These are phyloP conservation scores for Austrofundulus limnaeus DNA, from an alignment of 2,113 vertebrate species.

Conservation along the genomic window DNA sequence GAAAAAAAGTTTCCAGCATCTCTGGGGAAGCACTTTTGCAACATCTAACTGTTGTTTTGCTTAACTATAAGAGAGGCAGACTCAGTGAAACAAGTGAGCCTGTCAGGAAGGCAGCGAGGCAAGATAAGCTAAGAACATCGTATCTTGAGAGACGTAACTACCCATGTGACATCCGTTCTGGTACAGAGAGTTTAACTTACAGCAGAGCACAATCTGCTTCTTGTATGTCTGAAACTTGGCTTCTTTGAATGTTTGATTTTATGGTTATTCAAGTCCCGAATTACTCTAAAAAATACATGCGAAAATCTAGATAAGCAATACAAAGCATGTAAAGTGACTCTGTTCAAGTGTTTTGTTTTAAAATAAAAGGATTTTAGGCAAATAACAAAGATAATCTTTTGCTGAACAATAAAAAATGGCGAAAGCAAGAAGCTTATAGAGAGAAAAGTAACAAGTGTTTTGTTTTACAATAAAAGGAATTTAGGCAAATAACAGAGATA, in stretches of 20 bases:
- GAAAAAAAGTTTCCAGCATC: constrained; percentile 44
- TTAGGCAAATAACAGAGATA: no score
- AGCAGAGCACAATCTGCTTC: constrained; percentile 33
- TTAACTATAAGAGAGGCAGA: constrained; percentile 47
- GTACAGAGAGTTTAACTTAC: constrained; percentile 28
- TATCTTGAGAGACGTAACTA: constrained; percentile 61
- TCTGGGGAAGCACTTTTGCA: constrained; percentile 53
- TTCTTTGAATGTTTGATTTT: neutral
- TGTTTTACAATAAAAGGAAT: neutral
- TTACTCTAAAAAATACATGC: no score
- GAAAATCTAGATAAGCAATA: no score
- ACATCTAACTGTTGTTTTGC: constrained; percentile 57
- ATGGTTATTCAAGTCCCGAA: neutral
- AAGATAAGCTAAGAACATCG: constrained; percentile 60
- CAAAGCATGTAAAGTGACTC: no score
- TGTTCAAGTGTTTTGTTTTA: neutral
- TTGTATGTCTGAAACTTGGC: neutral
- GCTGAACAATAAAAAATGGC: neutral
- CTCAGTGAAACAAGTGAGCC: constrained; percentile 58
- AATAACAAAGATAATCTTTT: no score
- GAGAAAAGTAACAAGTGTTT: neutral
- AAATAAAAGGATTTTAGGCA: neutral
- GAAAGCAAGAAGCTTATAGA: neutral
- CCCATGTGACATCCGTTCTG: constrained; percentile 61
- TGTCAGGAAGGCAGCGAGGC: constrained; percentile 56